phyloP scores from a whole-genome alignment of 2,797 vertebrate genomes.

The Melanotaenia parkinsoni region DNA sequence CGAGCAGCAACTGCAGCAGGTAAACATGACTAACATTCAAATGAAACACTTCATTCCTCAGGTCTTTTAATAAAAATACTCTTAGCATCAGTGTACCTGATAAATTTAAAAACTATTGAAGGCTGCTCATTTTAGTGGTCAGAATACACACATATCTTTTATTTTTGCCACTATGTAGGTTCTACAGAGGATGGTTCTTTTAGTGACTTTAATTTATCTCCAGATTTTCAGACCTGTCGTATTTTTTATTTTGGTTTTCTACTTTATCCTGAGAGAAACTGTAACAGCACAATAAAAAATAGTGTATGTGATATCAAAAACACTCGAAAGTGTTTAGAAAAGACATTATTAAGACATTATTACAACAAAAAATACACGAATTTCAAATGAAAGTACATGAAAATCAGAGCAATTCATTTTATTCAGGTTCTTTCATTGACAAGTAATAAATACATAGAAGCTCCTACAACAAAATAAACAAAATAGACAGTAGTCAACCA shows the following conservation, averaged over 20 bases:
- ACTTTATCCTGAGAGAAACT: neutral
- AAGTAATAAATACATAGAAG: neutral
- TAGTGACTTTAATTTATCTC: conserved; percentile 4
- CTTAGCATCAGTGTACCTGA: neutral
- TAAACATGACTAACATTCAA: conserved; percentile 45
- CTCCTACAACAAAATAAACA: neutral
- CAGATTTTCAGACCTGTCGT: neutral
- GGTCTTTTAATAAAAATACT: neutral
- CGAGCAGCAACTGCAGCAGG: conserved; percentile 94
- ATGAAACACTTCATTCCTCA: neutral
- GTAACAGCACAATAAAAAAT: neutral
- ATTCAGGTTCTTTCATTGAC: neutral
- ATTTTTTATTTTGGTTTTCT: neutral
- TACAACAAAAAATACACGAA: neutral
- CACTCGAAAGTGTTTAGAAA: neutral
- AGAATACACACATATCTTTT: neutral
- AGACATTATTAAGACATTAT: neutral
- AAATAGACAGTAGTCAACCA: too few relatives aligned
- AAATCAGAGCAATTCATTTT: neutral
- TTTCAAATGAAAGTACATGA: too few relatives aligned
- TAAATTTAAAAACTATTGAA: neutral
- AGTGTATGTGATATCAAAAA: neutral
- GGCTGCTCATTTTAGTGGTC: neutral
- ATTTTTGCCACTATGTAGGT: neutral
- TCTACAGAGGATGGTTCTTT: neutral